These are phyloP conservation scores for Drosophila paramelanica DNA, from an alignment of 2,888 invertebrate genomes.

Conservation along the genomic window DNA sequence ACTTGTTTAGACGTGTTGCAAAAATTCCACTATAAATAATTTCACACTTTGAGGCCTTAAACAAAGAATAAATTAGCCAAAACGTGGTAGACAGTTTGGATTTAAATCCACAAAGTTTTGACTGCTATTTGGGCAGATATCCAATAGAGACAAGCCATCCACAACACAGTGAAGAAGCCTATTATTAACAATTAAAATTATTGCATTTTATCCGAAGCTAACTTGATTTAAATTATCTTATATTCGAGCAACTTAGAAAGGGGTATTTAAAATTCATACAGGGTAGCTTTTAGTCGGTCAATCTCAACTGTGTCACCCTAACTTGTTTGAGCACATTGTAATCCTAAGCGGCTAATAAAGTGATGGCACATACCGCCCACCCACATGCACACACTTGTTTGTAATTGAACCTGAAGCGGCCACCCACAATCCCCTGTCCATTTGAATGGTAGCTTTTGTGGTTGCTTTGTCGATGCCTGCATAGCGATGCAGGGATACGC, in stretches of 20 bases:
- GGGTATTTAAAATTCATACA: neutral
- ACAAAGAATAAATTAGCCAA: constrained; percentile 55
- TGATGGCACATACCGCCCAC: constrained; percentile 1
- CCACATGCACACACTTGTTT: neutral
- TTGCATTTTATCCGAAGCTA: no score
- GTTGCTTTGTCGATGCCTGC: neutral
- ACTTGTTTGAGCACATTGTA: neutral
- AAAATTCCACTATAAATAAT: constrained; percentile 67
- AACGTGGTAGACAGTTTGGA: constrained; percentile 42
- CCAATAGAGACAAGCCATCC: neutral
- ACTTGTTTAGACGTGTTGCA: constrained; percentile 38
- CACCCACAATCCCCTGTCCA: neutral
- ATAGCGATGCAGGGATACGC: neutral
- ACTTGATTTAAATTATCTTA: no score
- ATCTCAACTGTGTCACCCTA: neutral
- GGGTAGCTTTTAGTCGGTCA: neutral
- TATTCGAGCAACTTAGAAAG: neutral
- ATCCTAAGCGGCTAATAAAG: constrained; percentile 12
- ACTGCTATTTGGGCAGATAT: constrained; percentile 12
- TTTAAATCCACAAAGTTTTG: constrained; percentile 20
- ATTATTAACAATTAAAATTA: no score
- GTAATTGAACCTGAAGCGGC: neutral
- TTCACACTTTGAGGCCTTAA: constrained; percentile 48
- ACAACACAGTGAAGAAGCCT: neutral
- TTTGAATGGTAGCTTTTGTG: constrained; percentile 5